A percentile compares a stretch with the other conserved stretches of the same genome.
Evolutionary conservation across 2,113 vertebrate species (phyloP).

Genomic region (Nipponia nippon): DNA sequence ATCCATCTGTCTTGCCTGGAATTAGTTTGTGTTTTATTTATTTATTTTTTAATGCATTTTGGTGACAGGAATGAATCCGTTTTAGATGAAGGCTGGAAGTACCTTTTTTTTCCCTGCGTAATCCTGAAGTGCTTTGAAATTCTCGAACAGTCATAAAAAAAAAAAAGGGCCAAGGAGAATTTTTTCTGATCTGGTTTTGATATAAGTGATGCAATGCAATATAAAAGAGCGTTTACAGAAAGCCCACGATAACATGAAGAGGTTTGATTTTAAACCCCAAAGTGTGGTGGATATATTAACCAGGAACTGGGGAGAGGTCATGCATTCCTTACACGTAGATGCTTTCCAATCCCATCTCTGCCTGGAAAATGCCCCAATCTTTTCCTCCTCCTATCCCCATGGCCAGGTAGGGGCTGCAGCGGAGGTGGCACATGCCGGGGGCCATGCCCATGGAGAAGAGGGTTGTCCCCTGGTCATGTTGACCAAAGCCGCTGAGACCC

Average conservation of each 20-base stretch:
- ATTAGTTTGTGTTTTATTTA: background rate
- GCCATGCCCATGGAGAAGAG: rapidly evolving
- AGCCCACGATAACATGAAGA: background rate
- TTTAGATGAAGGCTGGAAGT: conserved; percentile 14
- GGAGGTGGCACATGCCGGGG: rapidly evolving
- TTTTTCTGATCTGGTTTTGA: conserved; percentile 54
- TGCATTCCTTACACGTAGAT: background rate
- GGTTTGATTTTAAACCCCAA: conserved; percentile 30
- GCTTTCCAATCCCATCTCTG: background rate
- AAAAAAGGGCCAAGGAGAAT: background rate
- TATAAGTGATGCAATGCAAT: conserved; percentile 25
- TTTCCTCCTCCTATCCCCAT: background rate
- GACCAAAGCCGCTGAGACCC: background rate
- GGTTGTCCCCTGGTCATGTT: background rate
- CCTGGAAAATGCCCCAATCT: background rate
- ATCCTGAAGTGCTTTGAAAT: conserved; percentile 47
- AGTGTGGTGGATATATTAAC: background rate
- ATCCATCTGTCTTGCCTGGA: conserved; percentile 21
- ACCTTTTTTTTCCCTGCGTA: background rate
- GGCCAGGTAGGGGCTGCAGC: background rate
- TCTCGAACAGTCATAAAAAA: background rate
- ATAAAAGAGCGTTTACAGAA: background rate
- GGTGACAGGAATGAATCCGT: background rate
- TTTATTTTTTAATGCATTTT: background rate
- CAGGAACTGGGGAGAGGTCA: background rate